A percentile compares a stretch with the other conserved stretches of the same genome.
These are phyloP conservation scores for Natrix natrix DNA, from an alignment of 2,797 vertebrate genomes.

Conservation along the genomic window DNA sequence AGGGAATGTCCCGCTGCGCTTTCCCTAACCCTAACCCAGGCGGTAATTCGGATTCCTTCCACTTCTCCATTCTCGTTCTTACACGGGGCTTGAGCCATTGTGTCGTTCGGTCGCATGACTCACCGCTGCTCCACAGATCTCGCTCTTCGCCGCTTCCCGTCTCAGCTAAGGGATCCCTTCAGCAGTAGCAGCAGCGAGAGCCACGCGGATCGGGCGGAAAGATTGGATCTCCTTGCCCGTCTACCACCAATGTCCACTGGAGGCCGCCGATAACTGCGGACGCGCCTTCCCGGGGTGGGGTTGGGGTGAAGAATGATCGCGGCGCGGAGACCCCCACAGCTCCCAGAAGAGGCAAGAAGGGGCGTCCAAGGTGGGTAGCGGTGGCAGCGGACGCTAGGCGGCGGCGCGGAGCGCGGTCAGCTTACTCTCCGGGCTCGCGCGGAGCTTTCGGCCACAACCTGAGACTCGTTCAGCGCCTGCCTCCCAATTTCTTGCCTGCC, in stretches of 20 bases:
- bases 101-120: background rate
- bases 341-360: background rate
- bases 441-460: background rate
- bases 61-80: background rate
- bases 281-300: background rate
- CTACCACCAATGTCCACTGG: background rate
- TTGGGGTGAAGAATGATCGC: too few species aligned
- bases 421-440: background rate
- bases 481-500: background rate
- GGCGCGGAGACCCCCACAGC: background rate
- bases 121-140: background rate
- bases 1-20: background rate
- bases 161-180: background rate
- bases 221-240: background rate
- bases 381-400: background rate
- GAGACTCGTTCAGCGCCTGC: background rate
- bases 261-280: background rate
- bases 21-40: too few species aligned
- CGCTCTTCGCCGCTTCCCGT: background rate
- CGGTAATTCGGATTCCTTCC: constrained; percentile 7
- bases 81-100: background rate
- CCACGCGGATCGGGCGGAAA: background rate
- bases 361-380: background rate
- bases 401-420: background rate
- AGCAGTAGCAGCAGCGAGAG: background rate